Conservation (phyloP, 37 sponge, comb jelly and placozoan genomes). For the Corticium candelabrum region DNA sequence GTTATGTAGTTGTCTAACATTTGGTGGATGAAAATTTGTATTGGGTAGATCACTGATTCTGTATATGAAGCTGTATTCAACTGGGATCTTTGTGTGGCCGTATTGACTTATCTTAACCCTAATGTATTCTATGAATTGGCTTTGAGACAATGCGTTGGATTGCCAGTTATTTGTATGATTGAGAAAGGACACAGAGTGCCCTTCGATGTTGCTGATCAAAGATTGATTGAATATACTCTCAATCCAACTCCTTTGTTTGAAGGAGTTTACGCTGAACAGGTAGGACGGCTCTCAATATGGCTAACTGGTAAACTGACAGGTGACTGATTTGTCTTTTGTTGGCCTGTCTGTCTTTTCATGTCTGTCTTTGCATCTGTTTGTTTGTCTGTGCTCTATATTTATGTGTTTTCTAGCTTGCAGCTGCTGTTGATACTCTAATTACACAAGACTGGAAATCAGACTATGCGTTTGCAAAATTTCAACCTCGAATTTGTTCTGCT, state of each 20-base stretch:
- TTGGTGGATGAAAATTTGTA: too few relatives aligned
- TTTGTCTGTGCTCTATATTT: too few relatives aligned
- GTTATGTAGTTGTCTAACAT: too few relatives aligned
- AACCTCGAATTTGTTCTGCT: not conserved
- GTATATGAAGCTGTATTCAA: not conserved
- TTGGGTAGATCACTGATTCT: not conserved
- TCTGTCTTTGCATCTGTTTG: too few relatives aligned
- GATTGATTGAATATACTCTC: not conserved
- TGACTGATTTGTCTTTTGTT: too few relatives aligned
- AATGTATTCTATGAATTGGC: not conserved
- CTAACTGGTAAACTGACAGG: too few relatives aligned
- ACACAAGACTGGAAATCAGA: not conserved
- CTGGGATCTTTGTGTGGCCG: not conserved
- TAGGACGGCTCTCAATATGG: too few relatives aligned
- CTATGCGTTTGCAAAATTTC: constrained; percentile 1
- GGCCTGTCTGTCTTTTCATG: too few relatives aligned
- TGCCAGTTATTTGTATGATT: not conserved
- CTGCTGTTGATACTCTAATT: not conserved
- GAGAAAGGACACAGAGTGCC: not conserved
- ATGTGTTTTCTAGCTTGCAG: not conserved
- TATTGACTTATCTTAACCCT: not conserved
- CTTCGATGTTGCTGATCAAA: not conserved
- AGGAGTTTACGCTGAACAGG: not conserved
- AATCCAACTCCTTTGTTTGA: not conserved
- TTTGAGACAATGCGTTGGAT: not conserved